These are phyloP conservation scores for Anguilla pacifica DNA, from an alignment of 2,797 vertebrate genomes.

Conservation along the genomic window DNA sequence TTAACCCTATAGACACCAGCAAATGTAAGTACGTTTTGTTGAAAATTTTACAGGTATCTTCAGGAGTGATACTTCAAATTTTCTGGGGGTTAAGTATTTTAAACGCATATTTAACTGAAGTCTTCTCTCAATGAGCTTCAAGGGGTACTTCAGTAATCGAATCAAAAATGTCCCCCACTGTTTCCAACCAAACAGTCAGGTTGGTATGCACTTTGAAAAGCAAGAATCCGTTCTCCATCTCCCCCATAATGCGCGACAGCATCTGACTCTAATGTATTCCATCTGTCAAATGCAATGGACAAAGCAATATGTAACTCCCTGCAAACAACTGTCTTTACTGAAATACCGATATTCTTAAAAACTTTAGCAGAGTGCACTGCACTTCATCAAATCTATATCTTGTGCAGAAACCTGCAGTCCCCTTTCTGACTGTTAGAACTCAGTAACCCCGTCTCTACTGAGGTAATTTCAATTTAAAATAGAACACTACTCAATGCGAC, in stretches of 20 bases:
- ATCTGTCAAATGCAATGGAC: neutral
- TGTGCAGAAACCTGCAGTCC: neutral
- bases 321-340: neutral
- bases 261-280: neutral
- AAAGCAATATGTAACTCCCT: neutral
- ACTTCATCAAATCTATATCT: neutral
- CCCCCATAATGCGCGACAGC: neutral
- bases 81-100: neutral
- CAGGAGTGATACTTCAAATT: neutral
- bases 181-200: neutral
- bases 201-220: neutral
- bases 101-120: neutral
- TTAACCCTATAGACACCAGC: neutral
- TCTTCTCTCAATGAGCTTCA: neutral
- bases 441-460: too few relatives aligned
- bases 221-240: neutral
- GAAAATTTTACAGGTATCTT: neutral
- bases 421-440: neutral
- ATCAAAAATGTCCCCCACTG: neutral
- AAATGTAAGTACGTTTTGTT: neutral
- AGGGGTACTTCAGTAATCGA: neutral
- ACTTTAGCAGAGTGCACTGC: neutral
- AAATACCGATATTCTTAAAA: neutral
- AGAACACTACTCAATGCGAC: too few relatives aligned
- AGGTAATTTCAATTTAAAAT: too few relatives aligned